These are phyloP conservation scores for Drosophila pegasa DNA, from an alignment of 2,888 invertebrate genomes.

Conservation along the genomic window DNA sequence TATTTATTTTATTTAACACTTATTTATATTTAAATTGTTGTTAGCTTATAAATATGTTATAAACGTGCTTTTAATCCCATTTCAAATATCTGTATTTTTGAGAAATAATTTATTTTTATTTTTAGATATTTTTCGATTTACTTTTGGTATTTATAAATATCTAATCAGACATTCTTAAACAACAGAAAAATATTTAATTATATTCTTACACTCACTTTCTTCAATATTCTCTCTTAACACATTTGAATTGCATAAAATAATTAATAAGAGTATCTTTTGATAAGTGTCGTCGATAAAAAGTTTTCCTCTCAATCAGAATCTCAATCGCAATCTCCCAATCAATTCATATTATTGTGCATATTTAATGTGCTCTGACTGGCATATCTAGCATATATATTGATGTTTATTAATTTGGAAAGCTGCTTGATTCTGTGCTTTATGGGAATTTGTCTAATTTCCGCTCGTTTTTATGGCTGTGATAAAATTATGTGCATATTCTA, in stretches of 20 bases:
- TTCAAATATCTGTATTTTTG: too few species aligned
- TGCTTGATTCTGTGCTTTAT: constrained; percentile 28
- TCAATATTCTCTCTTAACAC: neutral
- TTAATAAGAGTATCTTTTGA: constrained; percentile 5
- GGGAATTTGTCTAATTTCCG: constrained; percentile 43
- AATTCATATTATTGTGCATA: constrained; percentile 32
- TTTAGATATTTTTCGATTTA: too few species aligned
- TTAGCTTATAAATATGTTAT: too few species aligned
- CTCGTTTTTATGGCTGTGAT: constrained; percentile 9
- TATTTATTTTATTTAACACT: too few species aligned
- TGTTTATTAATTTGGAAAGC: constrained; percentile 15
- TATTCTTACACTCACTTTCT: neutral
- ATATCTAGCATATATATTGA: neutral
- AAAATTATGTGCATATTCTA: constrained; percentile 28
- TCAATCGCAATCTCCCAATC: constrained; percentile 5
- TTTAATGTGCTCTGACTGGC: constrained; percentile 44
- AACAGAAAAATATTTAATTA: neutral
- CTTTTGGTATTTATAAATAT: neutral
- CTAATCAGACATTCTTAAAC: neutral
- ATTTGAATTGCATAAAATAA: neutral
- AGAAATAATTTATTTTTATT: too few species aligned
- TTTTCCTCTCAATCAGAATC: neutral
- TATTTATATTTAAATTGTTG: too few species aligned
- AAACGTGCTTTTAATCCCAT: too few species aligned
- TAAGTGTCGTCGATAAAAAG: neutral